phyloP scores from a whole-genome alignment of 2,888 invertebrate genomes.

The Adelphocoris suturalis region DNA sequence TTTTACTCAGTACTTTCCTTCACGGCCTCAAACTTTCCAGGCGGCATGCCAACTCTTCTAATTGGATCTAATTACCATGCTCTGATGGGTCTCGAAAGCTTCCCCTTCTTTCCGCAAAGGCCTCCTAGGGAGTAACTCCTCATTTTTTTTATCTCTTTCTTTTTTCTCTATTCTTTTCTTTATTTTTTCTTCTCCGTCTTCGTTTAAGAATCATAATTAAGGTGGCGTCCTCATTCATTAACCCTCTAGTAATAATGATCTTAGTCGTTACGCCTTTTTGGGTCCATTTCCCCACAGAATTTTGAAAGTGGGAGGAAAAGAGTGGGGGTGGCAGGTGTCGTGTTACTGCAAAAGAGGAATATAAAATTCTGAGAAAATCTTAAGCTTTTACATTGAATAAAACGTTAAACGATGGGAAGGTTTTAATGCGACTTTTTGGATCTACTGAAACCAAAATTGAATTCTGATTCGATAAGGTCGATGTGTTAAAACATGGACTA shows the following conservation, averaged over 20 bases:
- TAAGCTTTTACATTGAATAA: too few relatives aligned
- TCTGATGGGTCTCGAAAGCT: constrained; percentile 59
- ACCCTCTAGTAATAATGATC: background rate
- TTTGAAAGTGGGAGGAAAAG: background rate
- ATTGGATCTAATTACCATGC: constrained; percentile 62
- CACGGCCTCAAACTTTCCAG: constrained; percentile 46
- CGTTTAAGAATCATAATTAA: constrained; percentile 39
- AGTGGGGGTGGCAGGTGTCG: too few relatives aligned
- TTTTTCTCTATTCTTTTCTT: background rate
- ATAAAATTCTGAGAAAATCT: too few relatives aligned
- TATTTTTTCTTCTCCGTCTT: background rate
- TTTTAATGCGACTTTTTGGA: too few relatives aligned
- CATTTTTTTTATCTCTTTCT: too few relatives aligned
- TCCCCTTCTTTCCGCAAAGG: background rate
- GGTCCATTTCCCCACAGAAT: background rate
- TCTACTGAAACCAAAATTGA: too few relatives aligned
- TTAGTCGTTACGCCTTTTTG: constrained; percentile 14
- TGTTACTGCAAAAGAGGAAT: too few relatives aligned
- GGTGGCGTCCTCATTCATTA: constrained; percentile 23
- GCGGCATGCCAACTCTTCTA: constrained; percentile 50
- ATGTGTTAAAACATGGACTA: too few relatives aligned
- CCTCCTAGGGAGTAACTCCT: background rate
- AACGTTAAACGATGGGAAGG: too few relatives aligned
- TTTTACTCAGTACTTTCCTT: constrained; percentile 35
- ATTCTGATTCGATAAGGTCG: too few relatives aligned